These are phyloP conservation scores for Puffinus mauretanicus DNA, from an alignment of 2,113 vertebrate species.

Conservation along the genomic window DNA sequence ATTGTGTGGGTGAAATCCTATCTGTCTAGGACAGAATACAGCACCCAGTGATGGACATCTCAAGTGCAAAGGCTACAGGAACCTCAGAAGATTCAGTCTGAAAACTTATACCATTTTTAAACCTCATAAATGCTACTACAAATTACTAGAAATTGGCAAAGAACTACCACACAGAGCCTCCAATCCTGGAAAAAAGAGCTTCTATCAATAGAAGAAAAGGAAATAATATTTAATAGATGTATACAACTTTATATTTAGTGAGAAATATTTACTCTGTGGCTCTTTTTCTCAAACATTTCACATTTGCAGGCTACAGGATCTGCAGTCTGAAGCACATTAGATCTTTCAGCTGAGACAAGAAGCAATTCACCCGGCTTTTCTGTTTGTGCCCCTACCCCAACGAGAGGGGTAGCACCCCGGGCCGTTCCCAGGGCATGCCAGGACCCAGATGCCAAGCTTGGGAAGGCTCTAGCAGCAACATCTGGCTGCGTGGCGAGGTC, in stretches of 20 bases:
- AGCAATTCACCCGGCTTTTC: not conserved
- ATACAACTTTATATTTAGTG: not conserved
- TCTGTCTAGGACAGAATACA: not conserved
- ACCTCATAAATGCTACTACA: not conserved
- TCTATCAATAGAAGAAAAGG: not conserved
- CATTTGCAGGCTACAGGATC: not conserved
- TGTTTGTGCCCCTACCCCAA: conserved; percentile 16
- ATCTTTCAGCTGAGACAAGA: not conserved
- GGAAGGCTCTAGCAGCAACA: conserved; percentile 71
- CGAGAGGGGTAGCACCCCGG: not conserved
- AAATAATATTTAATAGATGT: not conserved
- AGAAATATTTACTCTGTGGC: not conserved
- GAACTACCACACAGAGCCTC: not conserved
- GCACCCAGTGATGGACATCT: not conserved
- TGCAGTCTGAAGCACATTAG: not conserved
- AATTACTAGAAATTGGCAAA: not conserved
- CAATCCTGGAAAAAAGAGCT: not conserved
- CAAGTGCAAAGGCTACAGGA: not conserved
- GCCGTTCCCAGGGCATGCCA: conserved; percentile 36
- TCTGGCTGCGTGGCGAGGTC: conserved; percentile 68
- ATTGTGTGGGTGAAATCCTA: conserved; percentile 23
- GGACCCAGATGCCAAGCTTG: conserved; percentile 73
- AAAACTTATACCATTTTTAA: not conserved
- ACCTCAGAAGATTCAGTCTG: not conserved
- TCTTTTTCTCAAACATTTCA: not conserved